Evolutionary conservation across 2,113 vertebrate species (phyloP).

Genomic region (Jacana jacana): DNA sequence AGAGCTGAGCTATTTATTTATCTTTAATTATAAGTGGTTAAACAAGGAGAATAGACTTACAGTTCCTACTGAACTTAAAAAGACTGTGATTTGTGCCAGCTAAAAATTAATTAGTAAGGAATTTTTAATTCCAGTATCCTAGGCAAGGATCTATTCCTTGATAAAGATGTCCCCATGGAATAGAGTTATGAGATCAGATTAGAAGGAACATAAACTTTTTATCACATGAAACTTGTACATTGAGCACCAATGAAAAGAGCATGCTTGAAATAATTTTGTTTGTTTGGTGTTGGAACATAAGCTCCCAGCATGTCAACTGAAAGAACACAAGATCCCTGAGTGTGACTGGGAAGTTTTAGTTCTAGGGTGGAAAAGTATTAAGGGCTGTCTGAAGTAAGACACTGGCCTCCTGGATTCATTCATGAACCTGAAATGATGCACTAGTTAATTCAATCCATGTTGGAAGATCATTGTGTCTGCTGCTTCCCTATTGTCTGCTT

Average conservation of each 20-base stretch:
- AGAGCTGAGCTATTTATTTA: conserved; percentile 51
- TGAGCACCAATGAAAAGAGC: neutral
- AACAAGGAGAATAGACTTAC: conserved; percentile 69
- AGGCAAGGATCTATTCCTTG: conserved; percentile 66
- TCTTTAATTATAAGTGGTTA: conserved; percentile 62
- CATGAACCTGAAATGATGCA: neutral
- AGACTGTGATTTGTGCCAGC: conserved; percentile 64
- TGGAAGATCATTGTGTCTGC: neutral
- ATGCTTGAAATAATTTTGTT: neutral
- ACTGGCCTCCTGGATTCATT: neutral
- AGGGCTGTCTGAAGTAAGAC: neutral
- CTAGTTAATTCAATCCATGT: neutral
- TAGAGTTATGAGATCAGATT: conserved; percentile 67
- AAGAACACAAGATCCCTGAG: neutral
- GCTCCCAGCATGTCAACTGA: neutral
- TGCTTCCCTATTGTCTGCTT: neutral
- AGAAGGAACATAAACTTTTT: conserved; percentile 38
- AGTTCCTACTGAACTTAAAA: conserved; percentile 67
- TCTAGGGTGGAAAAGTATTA: neutral
- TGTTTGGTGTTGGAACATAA: neutral
- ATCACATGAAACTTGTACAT: neutral
- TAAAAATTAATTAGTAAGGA: conserved; percentile 77
- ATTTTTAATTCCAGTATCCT: conserved; percentile 69
- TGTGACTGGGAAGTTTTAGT: neutral
- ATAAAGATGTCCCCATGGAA: conserved; percentile 68